Evolutionary conservation across 2,797 vertebrate species (phyloP), one percentile per base, ranked within the genome.

Genomic region (Pelobates cultripes): DNA sequence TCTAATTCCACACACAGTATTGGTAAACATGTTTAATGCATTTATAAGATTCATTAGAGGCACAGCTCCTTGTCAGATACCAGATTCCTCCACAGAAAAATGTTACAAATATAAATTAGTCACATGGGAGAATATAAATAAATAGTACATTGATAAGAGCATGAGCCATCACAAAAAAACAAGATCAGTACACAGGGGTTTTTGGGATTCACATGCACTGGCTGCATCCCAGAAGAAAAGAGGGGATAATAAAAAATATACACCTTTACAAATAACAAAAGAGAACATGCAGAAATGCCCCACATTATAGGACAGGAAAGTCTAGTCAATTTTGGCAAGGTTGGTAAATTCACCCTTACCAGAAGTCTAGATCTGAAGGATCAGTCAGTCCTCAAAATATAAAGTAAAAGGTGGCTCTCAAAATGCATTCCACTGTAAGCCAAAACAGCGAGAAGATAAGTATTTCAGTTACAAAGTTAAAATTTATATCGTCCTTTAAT

Each of bases 121-220:
- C 70, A 78, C 43, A 68, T 68, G 70, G 76, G 76, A 79, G 76
- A 78, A 75, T 69, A 70, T 64, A 73, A 57, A 74, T 64, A 73
- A 57, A 74, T 28, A 69, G 77, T 73, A 55, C 2, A 57, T 41
- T 17, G 40, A 4, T 40, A 73, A 53, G 47, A 51, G 47, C 47
- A 51, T 10, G 47, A 51, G 47, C 47, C 47, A 51, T 51, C 47
- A 51, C 70, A 73, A 57, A 47, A 73, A 41, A 73, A 55, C 70
- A 42, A 28, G 47, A 73, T 10, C 3, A 57, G 55, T 9, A n/a
- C n/a, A n/a, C n/a, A n/a, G n/a, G n/a, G n/a, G 55, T 14, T 10
- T 3, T 3, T 57, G n/a, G 4, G 3, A 57, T 57, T 14, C 55
- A 10, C 55, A 57, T 57, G 55, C 55, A 14, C 55, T 14, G 55